Base-by-base conservation (phyloP, 2,113 vertebrate species). In the Macroglossus sobrinus region DNA sequence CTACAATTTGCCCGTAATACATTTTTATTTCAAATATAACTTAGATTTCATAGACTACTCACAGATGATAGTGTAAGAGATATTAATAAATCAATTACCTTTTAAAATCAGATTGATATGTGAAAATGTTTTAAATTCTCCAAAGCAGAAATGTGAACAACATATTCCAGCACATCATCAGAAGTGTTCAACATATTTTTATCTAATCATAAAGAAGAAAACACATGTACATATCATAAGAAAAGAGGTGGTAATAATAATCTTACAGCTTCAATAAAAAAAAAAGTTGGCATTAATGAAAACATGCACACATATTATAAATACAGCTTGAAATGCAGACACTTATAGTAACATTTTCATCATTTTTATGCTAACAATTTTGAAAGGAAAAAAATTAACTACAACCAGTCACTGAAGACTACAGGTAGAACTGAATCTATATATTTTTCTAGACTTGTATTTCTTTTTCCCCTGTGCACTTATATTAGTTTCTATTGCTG, bases 381-480 rank as follows among this genome's bases (percentile, higher is more conserved):
- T 53, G 47, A 68, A 74, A 85, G 47, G 75, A 81, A 66, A 96
- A 3, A 33, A 75, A 82, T 95, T 92, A 81, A 81, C 92, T 92
- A 38, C 24, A 78, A 47, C n/a, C 69, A n/a, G 35, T 75, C 40
- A 61, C 50, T 24, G 15, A 82, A 82, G 33, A 5, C 35, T 88
- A 43, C 59, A 35, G 8, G 68, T 6, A 81, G 22, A 19, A 76
- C 35, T 76, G 50, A 91, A 72, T 50, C 53, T 47, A 43, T 30
- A 43, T 28, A 28, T 76, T 61, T 95, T 86, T 80, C 75, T 75
- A 68, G 40, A 88, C 40, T 88, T 16, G 3, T 92, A 26, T 85
- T 50, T 14, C 26, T 61, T 90, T 75, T 94, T 53, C 21, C 28
- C 68, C 50, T 75, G 7, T 30, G 13, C 26, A 24, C 3, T 69